Base-by-base conservation (phyloP, 2,888 invertebrate species). In the Tenthredo distinguenda region DNA sequence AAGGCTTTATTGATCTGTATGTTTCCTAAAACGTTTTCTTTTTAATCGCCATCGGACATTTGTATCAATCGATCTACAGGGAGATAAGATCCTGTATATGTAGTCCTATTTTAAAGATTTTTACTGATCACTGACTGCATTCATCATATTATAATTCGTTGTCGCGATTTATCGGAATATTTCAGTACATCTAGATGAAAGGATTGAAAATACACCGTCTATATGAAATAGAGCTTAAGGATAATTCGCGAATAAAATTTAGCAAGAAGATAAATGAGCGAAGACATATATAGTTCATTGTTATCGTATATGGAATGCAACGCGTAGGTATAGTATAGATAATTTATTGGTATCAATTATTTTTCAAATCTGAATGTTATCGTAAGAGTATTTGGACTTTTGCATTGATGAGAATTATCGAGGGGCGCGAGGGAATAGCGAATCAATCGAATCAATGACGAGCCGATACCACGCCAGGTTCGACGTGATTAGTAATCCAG, bases 371-470 rank as follows among this genome's bases (percentile, higher is more conserved):
- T 15, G n/a, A 71, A 71, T 34, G 37, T 15, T 5, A 6, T 15
- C 6, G 15, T 31, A 68, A 12, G 21, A 68, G 12, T 68, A 26
- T 26, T 65, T 26, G 4, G n/a, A 21, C 21, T 18, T 68, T 68
- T 4, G 15, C 4, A 31, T 26, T 68, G 21, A 43, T 21, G 34
- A 34, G 18, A 68, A 18, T 68, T 15, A 55, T 55, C 5, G 68
- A n/a, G 12, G 12, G 26, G 10, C 43, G n/a, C 5, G 7, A 31
- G 43, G 40, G 21, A 47, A 68, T 83, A 26, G 83, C 68, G 47
- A 83, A 83, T 83, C 83, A 83, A 83, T 83, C 83, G 68, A 47
- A 83, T 83, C 83, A 83, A 83, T 83, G 83, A 43, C 71, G 26
- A 83, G 34, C 83, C 83, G 68, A 83, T 83, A 83, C n/a, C n/a